phyloP scores from a whole-genome alignment of 2,113 vertebrate species.

The Meles meles region DNA sequence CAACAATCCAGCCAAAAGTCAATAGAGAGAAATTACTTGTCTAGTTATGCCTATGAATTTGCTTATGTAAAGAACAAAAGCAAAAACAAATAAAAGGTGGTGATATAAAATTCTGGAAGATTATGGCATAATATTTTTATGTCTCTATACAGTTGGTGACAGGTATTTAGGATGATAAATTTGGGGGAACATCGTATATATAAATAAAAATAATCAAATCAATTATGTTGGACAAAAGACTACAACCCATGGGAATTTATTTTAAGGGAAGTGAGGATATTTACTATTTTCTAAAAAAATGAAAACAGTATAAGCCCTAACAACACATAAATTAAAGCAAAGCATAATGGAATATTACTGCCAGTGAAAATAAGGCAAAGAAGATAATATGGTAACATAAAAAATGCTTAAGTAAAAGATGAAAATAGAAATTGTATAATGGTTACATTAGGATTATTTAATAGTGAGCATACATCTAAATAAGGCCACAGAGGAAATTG shows the following conservation, averaged over 20 bases:
- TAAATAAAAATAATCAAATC: background rate
- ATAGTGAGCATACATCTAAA: background rate
- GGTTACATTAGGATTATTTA: background rate
- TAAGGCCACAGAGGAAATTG: background rate
- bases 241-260: background rate
- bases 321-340: background rate
- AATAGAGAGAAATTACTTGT: background rate
- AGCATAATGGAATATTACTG: background rate
- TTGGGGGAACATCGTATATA: background rate
- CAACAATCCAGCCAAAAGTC: background rate
- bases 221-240: background rate
- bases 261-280: background rate
- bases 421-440: background rate
- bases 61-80: background rate
- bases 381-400: background rate
- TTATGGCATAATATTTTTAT: background rate
- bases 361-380: background rate
- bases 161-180: background rate
- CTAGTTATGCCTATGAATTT: background rate
- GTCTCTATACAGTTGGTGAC: background rate
- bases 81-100: background rate
- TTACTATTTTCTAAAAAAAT: background rate
- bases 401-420: background rate
- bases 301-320: background rate
- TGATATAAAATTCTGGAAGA: background rate